Evolutionary conservation across 2,113 vertebrate species (phyloP).

Genomic region (Phocoena phocoena): DNA sequence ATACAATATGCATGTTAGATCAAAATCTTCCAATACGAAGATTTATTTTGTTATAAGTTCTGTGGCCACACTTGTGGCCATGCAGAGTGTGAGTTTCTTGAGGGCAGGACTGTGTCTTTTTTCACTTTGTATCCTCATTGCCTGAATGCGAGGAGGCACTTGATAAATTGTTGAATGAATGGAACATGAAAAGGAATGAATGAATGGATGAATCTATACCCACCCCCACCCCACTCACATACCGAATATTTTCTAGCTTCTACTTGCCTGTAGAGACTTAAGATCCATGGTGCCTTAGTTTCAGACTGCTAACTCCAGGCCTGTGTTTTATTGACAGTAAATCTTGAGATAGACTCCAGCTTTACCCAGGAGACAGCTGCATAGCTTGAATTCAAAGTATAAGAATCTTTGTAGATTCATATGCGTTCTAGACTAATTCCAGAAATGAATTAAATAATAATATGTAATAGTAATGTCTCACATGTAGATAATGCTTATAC

Average conservation of each 20-base stretch:
- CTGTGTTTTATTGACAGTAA: not conserved
- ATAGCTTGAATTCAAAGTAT: constrained; percentile 5
- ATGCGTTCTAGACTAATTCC: not conserved
- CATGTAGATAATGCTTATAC: not conserved
- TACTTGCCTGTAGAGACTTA: not conserved
- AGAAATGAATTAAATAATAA: not conserved
- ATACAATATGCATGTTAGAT: not conserved
- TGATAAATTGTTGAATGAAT: not conserved
- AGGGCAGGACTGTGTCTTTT: not conserved
- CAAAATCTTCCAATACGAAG: not conserved
- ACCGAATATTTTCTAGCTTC: not conserved
- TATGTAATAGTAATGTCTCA: not conserved
- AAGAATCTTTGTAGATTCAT: not conserved
- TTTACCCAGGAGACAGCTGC: not conserved
- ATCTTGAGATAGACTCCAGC: not conserved
- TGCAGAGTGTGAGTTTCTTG: not conserved
- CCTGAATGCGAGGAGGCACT: not conserved
- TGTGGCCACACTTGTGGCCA: not conserved
- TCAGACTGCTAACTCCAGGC: not conserved
- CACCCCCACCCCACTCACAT: not conserved
- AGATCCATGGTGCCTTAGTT: not conserved
- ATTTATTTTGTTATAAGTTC: not conserved
- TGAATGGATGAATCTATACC: not conserved
- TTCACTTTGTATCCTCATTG: not conserved
- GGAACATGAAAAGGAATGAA: not conserved